Evolutionary conservation across 2,888 invertebrate genomes (phyloP), one percentile per base, ranked within the genome.

Genomic region (Seira sanloemensis): DNA sequence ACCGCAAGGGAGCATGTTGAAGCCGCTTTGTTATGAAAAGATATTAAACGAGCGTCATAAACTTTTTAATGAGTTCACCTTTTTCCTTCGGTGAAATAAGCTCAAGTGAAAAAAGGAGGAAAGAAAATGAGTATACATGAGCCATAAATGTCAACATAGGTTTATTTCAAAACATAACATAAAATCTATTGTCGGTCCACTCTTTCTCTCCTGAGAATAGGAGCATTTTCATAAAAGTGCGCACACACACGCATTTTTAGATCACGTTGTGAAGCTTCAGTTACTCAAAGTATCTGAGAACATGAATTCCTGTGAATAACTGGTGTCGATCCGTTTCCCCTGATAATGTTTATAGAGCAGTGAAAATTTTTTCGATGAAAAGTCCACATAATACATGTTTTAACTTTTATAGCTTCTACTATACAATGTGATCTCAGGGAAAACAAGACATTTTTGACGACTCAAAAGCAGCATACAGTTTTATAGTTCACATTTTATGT

Each of bases 11-110:
- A 37, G 37, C 37, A 37, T 37, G 72, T 5, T 73, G 67, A 78
- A 78, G 67, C 73, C 83, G 83, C 78, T 78, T 83, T 83, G 83
- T 78, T 83, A 73, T 72, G 74, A 83, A 83, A 82, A 82, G 65
- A 82, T 76, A 82, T 82, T 82, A 82, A 82, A 77, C 82, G 16
- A 83, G 77, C 77, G 77, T 83, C 83, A 74, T 83, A 83, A 83
- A 83, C 46, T 83, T 83, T 83, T 83, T 83, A 83, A 83, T 83
- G 83, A 78, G 83, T 83, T 83, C 83, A 83, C 83, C 83, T 83
- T 82, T 82, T 82, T 83, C 78, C 83, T 78, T 77, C 76, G 73
- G 78, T 78, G 83, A 78, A 83, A 83, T 72, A 71, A 54, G 72
- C 82, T 82, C 82, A 82, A 81, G 75, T 81, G 75, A 75, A 37